Evolutionary conservation across 2,113 vertebrate species (phyloP), one percentile per base, ranked within the genome.

Genomic region (Catharus bicknelli): DNA sequence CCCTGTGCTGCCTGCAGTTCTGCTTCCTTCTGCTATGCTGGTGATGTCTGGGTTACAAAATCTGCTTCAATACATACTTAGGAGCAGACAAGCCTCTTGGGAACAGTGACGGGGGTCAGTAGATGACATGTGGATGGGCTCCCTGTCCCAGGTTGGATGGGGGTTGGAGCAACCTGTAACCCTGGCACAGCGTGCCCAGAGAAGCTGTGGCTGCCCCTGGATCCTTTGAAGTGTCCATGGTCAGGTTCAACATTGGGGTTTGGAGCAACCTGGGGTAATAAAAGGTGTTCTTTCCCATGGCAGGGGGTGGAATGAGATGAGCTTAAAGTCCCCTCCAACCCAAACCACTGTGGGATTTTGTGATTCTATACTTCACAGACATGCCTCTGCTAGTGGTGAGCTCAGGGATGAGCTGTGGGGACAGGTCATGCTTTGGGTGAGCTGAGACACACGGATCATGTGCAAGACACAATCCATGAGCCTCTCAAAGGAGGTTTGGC

Each of bases 321-420:
- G 34, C 29, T 68, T 36, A 16, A 69, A 9, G 11, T 68, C 17
- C 34, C 13, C 42, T 48, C 54, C 30, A 68, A 13, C 29, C 40
- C 78, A 82, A 61, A 26, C 20, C 30, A 21, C 14, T 67, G 13
- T 45, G 62, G 18, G 14, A 38, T 75, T 61, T 43, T 82, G 78
- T 26, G 62, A 10, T 51, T 66, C 29, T 9, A 0, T 2, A 12
- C 8, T 34, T 86, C 7, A 8, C 0, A 0, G 45, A 11, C 36
- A 32, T 54, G 50, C 15, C 55, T 77, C 63, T 51, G 64, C 26
- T 19, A 1, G 26, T 14, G 13, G 42, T 45, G 77, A 88, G 58
- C 26, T 32, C 32, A 76, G 34, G 59, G 26, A 15, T 9, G 17
- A 73, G 17, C 50, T 50, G 11, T 13, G 7, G 29, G 59, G 18